phyloP scores from a whole-genome alignment of 2,113 vertebrate genomes.

The Vanacampus margaritifer region DNA sequence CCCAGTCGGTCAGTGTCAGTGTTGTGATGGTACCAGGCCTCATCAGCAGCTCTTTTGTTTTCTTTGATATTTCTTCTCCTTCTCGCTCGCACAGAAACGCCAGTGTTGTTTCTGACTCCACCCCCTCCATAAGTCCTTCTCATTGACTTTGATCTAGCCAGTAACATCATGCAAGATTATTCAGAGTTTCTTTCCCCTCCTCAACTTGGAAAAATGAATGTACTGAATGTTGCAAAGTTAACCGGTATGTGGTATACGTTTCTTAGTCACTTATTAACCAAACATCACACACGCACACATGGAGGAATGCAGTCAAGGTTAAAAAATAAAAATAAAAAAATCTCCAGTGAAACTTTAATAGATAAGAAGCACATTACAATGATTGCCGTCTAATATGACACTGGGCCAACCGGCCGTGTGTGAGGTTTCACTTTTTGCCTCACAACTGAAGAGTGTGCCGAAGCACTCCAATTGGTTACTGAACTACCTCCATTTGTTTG shows the following conservation, averaged over 20 bases:
- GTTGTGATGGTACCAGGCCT: conserved; percentile 62
- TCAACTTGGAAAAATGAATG: not conserved
- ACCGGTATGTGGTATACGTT: not conserved
- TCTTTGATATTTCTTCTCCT: conserved; percentile 18
- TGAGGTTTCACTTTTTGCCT: not conserved
- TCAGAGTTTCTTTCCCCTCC: not conserved
- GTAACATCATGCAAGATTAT: not conserved
- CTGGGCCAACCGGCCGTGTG: not conserved
- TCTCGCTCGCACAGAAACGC: conserved; percentile 14
- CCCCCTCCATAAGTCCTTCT: conserved; percentile 13
- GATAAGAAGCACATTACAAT: not conserved
- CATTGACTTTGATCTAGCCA: conserved; percentile 1
- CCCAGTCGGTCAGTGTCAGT: conserved; percentile 44
- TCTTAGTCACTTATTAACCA: conserved; percentile 10
- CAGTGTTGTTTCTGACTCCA: not conserved
- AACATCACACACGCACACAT: not conserved
- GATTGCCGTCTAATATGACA: not conserved
- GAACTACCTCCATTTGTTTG: conserved; percentile 7
- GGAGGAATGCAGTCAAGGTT: not conserved
- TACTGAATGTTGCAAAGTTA: not conserved
- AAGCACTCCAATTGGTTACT: conserved; percentile 15
- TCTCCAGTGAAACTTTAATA: not conserved
- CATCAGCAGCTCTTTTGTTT: conserved; percentile 51
- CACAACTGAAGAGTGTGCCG: conserved; percentile 20
- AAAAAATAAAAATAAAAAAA: not conserved